Percentiles rank a stretch among this genome's conserved stretches.
These are phyloP conservation scores for Athalia cordata DNA, from an alignment of 2,888 invertebrate species.

Conservation along the genomic window DNA sequence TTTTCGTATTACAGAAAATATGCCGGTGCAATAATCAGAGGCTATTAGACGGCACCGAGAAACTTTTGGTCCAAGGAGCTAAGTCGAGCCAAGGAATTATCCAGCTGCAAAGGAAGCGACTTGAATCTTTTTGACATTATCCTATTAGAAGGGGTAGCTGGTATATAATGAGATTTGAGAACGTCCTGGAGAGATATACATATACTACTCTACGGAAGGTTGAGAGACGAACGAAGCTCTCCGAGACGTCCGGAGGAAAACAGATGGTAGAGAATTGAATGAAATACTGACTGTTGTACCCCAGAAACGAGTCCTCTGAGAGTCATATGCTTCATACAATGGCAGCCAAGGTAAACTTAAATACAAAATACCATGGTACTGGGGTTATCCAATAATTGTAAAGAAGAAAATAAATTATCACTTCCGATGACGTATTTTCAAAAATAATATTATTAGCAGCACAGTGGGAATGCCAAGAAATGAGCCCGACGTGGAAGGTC, in stretches of 20 bases:
- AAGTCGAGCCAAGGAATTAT: constrained; percentile 20
- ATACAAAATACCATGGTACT: no score
- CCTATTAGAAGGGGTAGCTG: neutral
- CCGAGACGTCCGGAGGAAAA: neutral
- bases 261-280: neutral
- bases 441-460: no score
- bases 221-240: neutral
- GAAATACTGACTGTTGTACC: no score
- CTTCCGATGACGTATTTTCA: no score
- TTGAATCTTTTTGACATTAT: constrained; percentile 30
- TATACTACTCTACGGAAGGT: neutral
- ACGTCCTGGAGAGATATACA: neutral
- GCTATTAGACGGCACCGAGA: constrained; percentile 9
- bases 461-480: no score
- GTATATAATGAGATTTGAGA: constrained; percentile 28
- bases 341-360: no score
- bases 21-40: constrained; percentile 3
- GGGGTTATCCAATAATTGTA: no score
- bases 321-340: no score
- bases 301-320: neutral
- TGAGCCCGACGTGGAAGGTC: no score
- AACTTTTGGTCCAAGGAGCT: constrained; percentile 12
- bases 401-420: no score
- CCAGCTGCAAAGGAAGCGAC: constrained; percentile 18
- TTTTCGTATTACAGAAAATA: neutral